A percentile compares a stretch with the other conserved stretches of the same genome.
These are phyloP conservation scores for Isurus oxyrinchus DNA, from an alignment of 2,113 vertebrate genomes.

Conservation along the genomic window DNA sequence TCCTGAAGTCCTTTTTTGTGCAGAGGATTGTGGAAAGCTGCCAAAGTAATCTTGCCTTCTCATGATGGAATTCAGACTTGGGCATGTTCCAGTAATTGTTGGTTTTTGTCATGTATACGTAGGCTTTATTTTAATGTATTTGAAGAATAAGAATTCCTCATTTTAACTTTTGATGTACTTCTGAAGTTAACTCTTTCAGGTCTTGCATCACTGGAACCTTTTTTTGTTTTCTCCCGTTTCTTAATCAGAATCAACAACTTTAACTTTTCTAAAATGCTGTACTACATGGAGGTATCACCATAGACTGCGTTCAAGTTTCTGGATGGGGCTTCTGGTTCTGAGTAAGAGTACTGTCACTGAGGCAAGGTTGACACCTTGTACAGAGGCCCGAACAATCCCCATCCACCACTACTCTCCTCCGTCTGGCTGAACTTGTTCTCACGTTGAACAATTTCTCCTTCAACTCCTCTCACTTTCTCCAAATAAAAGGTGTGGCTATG, in stretches of 20 bases:
- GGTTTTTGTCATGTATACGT: not conserved
- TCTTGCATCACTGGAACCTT: not conserved
- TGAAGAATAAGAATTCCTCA: not conserved
- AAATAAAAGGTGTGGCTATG: too few relatives aligned
- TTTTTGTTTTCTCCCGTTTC: too few relatives aligned
- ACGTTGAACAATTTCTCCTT: too few relatives aligned
- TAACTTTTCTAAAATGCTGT: not conserved
- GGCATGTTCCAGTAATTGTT: not conserved
- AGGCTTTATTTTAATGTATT: not conserved
- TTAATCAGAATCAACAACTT: too few relatives aligned
- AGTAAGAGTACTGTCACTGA: not conserved
- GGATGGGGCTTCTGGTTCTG: not conserved
- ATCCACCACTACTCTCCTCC: too few relatives aligned
- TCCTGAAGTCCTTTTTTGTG: slow-evolving; percentile 11
- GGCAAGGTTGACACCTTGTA: not conserved
- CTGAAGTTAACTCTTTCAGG: not conserved
- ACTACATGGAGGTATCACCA: too few relatives aligned
- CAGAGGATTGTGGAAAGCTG: not conserved
- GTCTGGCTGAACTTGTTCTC: too few relatives aligned
- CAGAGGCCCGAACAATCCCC: too few relatives aligned
- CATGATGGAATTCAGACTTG: not conserved
- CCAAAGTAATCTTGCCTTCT: slow-evolving; percentile 14
- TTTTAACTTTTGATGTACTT: not conserved
- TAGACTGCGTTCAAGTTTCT: not conserved
- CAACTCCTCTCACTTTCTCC: too few relatives aligned